Conservation (phyloP, 2,797 vertebrate species). For the Peromyscus melanophrys region DNA sequence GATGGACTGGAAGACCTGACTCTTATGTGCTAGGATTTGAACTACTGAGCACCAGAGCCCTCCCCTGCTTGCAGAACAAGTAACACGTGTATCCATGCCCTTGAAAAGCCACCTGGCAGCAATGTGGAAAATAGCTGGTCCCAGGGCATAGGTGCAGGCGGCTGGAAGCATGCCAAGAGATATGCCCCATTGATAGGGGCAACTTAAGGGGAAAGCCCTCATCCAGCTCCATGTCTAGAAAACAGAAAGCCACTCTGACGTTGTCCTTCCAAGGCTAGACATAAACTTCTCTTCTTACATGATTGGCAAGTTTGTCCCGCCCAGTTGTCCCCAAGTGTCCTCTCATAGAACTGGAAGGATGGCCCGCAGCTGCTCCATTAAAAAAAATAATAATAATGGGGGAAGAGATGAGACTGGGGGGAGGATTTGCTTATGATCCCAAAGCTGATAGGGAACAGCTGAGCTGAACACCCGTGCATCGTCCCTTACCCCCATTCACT, state of each 20-base stretch:
- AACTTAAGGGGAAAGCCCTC: neutral
- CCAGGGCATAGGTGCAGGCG: neutral
- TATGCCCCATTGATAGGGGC: neutral
- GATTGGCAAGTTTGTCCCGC: neutral
- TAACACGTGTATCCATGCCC: neutral
- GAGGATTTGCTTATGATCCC: neutral
- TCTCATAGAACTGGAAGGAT: neutral
- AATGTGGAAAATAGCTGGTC: neutral
- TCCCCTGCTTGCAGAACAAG: neutral
- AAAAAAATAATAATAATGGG: neutral
- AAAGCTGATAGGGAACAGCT: neutral
- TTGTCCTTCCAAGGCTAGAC: neutral
- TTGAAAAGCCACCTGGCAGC: constrained; percentile 14
- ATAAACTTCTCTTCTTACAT: neutral
- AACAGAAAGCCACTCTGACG: neutral
- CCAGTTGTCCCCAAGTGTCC: neutral
- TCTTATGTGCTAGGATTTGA: neutral
- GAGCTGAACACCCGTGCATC: neutral
- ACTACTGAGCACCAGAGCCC: neutral
- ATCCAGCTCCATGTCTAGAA: neutral
- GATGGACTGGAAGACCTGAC: neutral
- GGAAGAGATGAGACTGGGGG: neutral
- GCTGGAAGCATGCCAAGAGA: fast-evolving
- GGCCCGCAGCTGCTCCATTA: neutral
- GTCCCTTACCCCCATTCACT: neutral